Percentiles rank a stretch among this genome's conserved stretches.
phyloP scores from a whole-genome alignment of 92 coral and sea anemone species.

The Micromussa lordhowensis region DNA sequence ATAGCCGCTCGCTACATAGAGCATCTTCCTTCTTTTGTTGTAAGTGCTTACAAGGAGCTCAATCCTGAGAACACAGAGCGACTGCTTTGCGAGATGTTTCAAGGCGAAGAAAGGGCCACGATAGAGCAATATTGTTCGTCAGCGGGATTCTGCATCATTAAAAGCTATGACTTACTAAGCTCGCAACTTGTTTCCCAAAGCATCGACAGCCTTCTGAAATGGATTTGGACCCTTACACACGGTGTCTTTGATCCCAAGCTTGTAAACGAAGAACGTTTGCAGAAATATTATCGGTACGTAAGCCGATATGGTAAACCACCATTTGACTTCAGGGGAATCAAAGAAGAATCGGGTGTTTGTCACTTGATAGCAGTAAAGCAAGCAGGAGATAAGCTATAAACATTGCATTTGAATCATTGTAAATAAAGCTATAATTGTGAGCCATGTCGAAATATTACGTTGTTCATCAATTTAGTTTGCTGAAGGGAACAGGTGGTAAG shows the following conservation, averaged over 20 bases:
- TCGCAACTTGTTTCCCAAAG: not conserved
- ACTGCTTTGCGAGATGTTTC: not conserved
- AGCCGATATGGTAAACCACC: not conserved
- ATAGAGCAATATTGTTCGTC: not conserved
- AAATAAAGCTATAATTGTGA: too few relatives aligned
- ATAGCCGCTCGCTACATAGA: not conserved
- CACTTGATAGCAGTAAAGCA: not conserved
- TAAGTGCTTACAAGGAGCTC: not conserved
- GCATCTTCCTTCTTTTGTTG: not conserved
- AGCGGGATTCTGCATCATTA: not conserved
- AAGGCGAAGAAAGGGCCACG: not conserved
- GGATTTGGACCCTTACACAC: not conserved
- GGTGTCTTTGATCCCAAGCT: not conserved
- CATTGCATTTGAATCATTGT: too few relatives aligned
- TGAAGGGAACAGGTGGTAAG: too few relatives aligned
- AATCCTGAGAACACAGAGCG: not conserved
- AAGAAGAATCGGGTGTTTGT: not conserved
- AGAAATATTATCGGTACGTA: not conserved
- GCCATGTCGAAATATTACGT: too few relatives aligned
- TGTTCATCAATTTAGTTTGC: too few relatives aligned
- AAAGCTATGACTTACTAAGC: not conserved
- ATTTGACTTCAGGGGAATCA: slow-evolving; percentile 7
- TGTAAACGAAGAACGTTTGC: slow-evolving; percentile 15
- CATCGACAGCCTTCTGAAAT: not conserved
- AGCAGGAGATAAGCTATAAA: not conserved